Conservation (phyloP, 2,888 invertebrate species). For the Diarsia mendica region DNA sequence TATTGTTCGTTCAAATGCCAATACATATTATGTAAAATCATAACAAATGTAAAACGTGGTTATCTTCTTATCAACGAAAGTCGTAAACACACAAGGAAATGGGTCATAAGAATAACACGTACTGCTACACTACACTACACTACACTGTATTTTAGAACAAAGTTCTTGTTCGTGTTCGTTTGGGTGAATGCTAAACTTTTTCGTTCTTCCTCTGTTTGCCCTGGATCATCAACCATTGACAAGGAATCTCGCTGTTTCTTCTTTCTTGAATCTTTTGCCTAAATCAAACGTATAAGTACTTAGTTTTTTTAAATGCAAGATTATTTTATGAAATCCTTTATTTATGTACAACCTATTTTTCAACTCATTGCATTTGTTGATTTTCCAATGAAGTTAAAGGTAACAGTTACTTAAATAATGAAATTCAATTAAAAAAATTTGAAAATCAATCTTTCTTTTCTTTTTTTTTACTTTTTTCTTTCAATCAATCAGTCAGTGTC, state of each 20-base stretch:
- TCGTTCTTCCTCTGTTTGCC: neutral
- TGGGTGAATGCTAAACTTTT: neutral
- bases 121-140: neutral
- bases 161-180: neutral
- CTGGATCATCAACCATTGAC: neutral
- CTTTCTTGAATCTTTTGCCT: neutral
- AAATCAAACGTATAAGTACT: neutral
- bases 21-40: conserved; percentile 7
- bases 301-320: neutral
- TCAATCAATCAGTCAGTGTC: too few species aligned
- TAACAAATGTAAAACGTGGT: conserved; percentile 30
- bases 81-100: conserved; percentile 43
- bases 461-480: too few species aligned
- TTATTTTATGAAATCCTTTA: too few species aligned
- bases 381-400: neutral
- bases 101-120: conserved; percentile 20
- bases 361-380: neutral
- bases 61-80: conserved; percentile 47
- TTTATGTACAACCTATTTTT: neutral
- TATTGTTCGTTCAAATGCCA: neutral
- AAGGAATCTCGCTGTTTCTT: neutral
- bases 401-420: too few species aligned
- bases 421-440: too few species aligned
- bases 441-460: too few species aligned
- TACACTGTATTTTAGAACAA: neutral